Percentiles rank a stretch among this genome's conserved stretches.
These are phyloP conservation scores for Ellobium chinense DNA, from an alignment of 2,888 invertebrate genomes.

Conservation along the genomic window DNA sequence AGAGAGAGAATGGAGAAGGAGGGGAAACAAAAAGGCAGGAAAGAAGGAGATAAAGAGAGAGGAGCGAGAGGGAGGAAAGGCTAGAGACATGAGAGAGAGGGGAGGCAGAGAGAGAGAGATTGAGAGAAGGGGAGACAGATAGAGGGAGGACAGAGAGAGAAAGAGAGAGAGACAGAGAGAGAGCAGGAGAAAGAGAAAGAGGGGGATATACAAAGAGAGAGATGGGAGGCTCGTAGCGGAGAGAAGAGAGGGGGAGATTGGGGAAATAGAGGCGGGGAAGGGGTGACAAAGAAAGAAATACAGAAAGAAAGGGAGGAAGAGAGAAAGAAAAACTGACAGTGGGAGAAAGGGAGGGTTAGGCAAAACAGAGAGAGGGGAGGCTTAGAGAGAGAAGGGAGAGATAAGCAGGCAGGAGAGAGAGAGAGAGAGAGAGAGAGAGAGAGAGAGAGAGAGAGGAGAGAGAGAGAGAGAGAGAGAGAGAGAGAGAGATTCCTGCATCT, in stretches of 20 bases:
- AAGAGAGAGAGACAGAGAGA: neutral
- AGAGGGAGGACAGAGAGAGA: neutral
- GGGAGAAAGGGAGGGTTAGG: no score
- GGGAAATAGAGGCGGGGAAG: neutral
- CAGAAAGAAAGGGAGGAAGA: neutral
- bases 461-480: neutral
- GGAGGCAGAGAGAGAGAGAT: neutral
- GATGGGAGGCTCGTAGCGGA: no score
- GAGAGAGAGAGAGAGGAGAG: neutral
- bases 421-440: neutral
- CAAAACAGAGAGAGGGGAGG: no score
- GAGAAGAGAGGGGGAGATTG: no score
- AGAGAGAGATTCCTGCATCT: no score
- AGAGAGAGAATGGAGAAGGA: neutral
- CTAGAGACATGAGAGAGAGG: neutral
- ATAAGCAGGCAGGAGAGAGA: no score
- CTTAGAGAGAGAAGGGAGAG: neutral
- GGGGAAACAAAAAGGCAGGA: neutral
- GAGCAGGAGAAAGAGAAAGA: neutral
- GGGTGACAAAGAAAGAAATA: neutral
- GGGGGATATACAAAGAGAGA: neutral
- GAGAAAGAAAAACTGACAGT: neutral
- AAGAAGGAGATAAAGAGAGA: neutral
- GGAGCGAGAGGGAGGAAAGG: neutral
- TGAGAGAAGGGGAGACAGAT: neutral